Evolutionary conservation across 2,888 invertebrate genomes (phyloP).

Genomic region (Mechanitis messenoides): DNA sequence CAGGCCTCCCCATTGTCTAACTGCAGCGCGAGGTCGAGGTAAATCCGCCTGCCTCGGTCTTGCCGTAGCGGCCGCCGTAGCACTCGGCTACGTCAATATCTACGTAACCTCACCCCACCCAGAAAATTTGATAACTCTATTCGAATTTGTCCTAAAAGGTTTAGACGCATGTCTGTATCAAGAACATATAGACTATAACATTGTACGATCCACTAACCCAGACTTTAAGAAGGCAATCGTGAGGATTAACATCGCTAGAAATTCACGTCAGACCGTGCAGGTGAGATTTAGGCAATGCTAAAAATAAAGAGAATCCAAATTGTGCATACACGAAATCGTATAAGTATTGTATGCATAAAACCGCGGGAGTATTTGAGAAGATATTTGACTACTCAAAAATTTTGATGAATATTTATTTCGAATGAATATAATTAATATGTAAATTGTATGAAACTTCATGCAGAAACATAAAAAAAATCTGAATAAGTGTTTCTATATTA

Average conservation of each 20-base stretch:
- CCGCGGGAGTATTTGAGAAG: too few species aligned
- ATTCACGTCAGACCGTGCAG: conserved; percentile 95
- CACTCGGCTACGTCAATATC: conserved; percentile 92
- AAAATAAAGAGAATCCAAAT: too few species aligned
- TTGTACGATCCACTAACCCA: conserved; percentile 95
- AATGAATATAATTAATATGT: too few species aligned
- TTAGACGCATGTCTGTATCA: conserved; percentile 95
- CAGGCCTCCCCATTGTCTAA: conserved; percentile 94
- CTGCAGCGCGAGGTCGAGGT: conserved; percentile 97
- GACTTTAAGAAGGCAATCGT: conserved; percentile 98
- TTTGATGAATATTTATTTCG: too few species aligned
- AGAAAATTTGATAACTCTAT: conserved; percentile 97
- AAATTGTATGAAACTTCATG: too few species aligned
- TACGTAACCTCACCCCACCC: conserved; percentile 99
- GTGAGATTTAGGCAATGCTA: conserved; percentile 51
- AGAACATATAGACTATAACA: conserved; percentile 96
- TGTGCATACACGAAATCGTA: not conserved
- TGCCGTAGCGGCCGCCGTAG: conserved; percentile 90
- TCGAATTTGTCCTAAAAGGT: conserved; percentile 97
- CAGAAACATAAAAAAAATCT: not conserved
- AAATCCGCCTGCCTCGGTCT: conserved; percentile 98
- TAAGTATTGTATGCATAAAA: too few species aligned
- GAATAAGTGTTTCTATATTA: not conserved
- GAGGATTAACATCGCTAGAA: conserved; percentile 91
- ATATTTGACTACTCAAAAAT: too few species aligned